Conservation (phyloP, 1,140 invertebrate genomes). For the Ladona fulva region DNA sequence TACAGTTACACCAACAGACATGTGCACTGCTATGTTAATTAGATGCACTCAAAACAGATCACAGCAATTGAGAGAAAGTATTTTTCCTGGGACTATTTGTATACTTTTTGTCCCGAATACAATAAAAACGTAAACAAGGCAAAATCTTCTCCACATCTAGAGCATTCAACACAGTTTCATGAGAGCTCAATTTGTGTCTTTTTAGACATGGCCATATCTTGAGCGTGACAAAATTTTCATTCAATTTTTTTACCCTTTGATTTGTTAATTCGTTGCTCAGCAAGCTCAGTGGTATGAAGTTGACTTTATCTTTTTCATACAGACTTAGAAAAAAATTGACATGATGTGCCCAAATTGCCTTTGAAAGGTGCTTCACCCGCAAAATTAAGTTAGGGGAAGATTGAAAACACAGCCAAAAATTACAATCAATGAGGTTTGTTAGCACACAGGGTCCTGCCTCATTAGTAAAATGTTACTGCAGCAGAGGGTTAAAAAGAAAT, state of each 20-base stretch:
- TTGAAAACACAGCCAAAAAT: background rate
- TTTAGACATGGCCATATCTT: background rate
- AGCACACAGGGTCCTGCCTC: background rate
- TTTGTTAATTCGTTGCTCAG: background rate
- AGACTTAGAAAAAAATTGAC: slow-evolving; percentile 1
- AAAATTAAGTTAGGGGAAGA: no score
- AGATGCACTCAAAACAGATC: background rate
- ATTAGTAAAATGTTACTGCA: background rate
- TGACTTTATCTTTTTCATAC: background rate
- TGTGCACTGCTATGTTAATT: background rate
- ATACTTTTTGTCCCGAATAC: background rate
- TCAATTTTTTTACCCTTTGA: background rate
- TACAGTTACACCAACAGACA: no score
- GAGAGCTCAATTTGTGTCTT: background rate
- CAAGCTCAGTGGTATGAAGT: slow-evolving; percentile 4
- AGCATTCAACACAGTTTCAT: background rate
- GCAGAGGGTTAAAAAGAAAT: background rate
- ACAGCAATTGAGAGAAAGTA: background rate
- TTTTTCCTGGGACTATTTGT: background rate
- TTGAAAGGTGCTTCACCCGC: no score
- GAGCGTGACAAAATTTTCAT: background rate
- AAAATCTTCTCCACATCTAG: background rate
- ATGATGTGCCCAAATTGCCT: background rate
- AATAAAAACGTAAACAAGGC: background rate
- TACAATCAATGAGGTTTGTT: background rate